Percentiles rank a stretch among this genome's conserved stretches.
Evolutionary conservation across 2,888 invertebrate species (phyloP).

Genomic region (Lymantria monacha): DNA sequence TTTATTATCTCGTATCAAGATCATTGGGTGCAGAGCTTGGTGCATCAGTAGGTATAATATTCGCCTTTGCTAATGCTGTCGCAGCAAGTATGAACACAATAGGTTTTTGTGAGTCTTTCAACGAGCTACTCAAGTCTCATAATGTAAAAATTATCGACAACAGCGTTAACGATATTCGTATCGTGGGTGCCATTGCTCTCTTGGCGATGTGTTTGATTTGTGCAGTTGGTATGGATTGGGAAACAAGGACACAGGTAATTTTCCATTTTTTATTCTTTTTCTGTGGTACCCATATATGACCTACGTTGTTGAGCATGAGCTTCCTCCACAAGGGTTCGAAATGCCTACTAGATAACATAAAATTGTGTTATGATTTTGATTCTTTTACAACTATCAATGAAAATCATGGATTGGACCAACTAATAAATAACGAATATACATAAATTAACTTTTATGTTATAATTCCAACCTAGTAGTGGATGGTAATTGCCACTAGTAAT

Average conservation of each 20-base stretch:
- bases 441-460: too few relatives aligned
- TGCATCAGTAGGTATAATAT: constrained; percentile 96
- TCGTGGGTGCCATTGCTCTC: constrained; percentile 90
- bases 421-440: too few relatives aligned
- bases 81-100: constrained; percentile 98
- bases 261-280: not conserved
- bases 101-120: constrained; percentile 96
- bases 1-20: constrained; percentile 97
- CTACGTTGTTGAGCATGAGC: too few relatives aligned
- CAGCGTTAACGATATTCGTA: constrained; percentile 88
- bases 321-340: too few relatives aligned
- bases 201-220: constrained; percentile 91
- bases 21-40: constrained; percentile 98
- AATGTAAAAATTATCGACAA: constrained; percentile 87
- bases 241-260: constrained; percentile 89
- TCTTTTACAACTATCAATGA: too few relatives aligned
- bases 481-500: too few relatives aligned
- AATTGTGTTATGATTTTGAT: too few relatives aligned
- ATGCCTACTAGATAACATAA: too few relatives aligned
- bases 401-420: too few relatives aligned
- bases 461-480: too few relatives aligned
- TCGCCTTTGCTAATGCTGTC: constrained; percentile 98
- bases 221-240: constrained; percentile 97
- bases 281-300: too few relatives aligned
- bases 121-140: constrained; percentile 85